Conservation (phyloP, 1,140 invertebrate genomes). For the Steinernema feltiae region DNA sequence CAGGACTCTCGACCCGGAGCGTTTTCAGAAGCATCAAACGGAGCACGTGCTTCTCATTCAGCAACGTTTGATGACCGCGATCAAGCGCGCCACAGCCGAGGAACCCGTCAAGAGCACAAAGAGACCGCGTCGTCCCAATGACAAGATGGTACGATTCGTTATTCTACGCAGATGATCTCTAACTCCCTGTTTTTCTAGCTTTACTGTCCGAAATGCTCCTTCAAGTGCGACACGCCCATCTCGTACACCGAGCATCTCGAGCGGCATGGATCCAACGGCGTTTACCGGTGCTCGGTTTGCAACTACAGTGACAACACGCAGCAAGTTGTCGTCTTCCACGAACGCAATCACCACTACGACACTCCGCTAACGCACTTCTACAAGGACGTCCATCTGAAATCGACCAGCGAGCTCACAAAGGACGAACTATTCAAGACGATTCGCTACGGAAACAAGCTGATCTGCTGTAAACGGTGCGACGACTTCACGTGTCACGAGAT, state of each 20-base stretch:
- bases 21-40: slow-evolving; percentile 5
- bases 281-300: neutral
- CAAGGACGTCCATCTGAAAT: neutral
- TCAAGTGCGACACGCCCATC: slow-evolving; percentile 9
- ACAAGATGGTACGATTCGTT: neutral
- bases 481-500: slow-evolving; percentile 1
- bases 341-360: slow-evolving; percentile 6
- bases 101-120: neutral
- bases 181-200: neutral
- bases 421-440: neutral
- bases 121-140: neutral
- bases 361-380: neutral
- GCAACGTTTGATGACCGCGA: neutral
- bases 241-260: neutral
- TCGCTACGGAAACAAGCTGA: neutral
- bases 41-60: neutral
- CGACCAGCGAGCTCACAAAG: neutral
- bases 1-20: neutral
- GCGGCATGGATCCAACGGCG: neutral
- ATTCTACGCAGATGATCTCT: neutral
- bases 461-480: neutral
- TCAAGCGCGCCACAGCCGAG: neutral
- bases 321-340: slow-evolving; percentile 4
- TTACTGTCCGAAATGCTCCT: neutral
- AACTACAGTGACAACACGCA: neutral